Base-by-base conservation (phyloP, 2,113 vertebrate species). In the Piprites chloris region DNA sequence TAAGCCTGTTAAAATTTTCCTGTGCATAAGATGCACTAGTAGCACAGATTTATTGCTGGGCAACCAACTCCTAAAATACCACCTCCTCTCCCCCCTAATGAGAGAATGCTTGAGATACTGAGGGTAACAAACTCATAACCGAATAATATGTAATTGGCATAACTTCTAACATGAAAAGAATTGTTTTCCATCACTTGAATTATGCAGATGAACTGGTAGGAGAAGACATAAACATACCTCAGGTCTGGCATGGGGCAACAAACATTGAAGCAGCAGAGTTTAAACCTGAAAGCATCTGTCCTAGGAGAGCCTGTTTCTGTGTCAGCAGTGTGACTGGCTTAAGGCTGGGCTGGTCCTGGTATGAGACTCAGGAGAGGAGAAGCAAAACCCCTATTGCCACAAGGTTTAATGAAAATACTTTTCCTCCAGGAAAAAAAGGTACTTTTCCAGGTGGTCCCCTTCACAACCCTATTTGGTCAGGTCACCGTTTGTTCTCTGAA, bases 261-360 rank as follows among this genome's bases (percentile, higher is more conserved):
- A 1, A 30, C 5, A 6, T 0, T 7, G 39, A 33, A 68, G 53
- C 13, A 58, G 41, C 4, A 68, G 35, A 62, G n/a, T 35, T 56
- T n/a, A 49, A 12, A 47, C 7, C 10, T 30, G 50, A 58, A 65
- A 56, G 5, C 33, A 27, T 15, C 53, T 10, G 41, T 52, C n/a
- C n/a, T 42, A 37, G n/a, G 4, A 0, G 2, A 55, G 41, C 9
- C 59, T 39, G 52, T 18, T 52, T 23, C 55, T 65, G 42, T 26
- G 42, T 14, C 50, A 37, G 21, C n/a, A 62, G 15, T 0, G 0
- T 7, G n/a, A 82, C n/a, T 0, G n/a, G n/a, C 28, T 14, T 7
- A 50, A 8, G 8, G 39, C 27, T 49, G 69, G 49, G 59, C 58
- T 66, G 35, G n/a, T 37, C 16, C 56, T 11, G 14, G 53, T 52